Evolutionary conservation across 64 coral and sea anemone genomes (phyloP), one percentile per base, ranked within the genome.

Genomic region (Actinia equina): DNA sequence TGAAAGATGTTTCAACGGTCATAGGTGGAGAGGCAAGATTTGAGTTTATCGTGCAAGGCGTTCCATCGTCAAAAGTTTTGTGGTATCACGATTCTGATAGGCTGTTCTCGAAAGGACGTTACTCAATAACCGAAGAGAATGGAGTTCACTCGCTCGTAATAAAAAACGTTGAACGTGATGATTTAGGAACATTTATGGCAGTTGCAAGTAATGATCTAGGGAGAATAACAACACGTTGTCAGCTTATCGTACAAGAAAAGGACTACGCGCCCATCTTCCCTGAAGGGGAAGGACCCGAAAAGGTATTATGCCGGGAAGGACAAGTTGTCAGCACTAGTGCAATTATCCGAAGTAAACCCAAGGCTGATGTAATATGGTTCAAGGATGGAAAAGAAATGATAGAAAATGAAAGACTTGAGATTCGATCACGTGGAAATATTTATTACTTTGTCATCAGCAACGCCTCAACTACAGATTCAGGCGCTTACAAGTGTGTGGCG

Each of bases 351-450:
- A 92, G 95, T 20, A 91, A 89, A 49, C 95, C 95, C 0, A 86
- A 89, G 79, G 89, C 95, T 20, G 92, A 94, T 79, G 77, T 94
- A 1, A 91, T 60, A 56, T 98, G 95, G 95, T 94, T 86, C 57
- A 93, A 91, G 37, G 92, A 92, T 71, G 92, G 80, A 0, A 98
- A 76, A 77, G 83, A 71, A 23, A 41, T 98, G 51, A 81, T 84
- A 27, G 87, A 89, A 43, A 92, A 77, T 19, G 86, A 82, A 11
- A 85, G 82, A 51, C 64, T 87, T 6, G 85, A 84, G 20, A 86
- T 95, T 6, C 78, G 85, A 52, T 52, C 90, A 3, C 80, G 86
- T 52, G 94, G 90, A 27, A 84, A 92, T 67, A 92, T 86, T 71
- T 60, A 89, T 42, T 89, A 77, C 45, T 71, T 89, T 7, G 63